These are phyloP conservation scores for Drosophila antonietae DNA, from an alignment of 2,888 invertebrate genomes.

Conservation along the genomic window DNA sequence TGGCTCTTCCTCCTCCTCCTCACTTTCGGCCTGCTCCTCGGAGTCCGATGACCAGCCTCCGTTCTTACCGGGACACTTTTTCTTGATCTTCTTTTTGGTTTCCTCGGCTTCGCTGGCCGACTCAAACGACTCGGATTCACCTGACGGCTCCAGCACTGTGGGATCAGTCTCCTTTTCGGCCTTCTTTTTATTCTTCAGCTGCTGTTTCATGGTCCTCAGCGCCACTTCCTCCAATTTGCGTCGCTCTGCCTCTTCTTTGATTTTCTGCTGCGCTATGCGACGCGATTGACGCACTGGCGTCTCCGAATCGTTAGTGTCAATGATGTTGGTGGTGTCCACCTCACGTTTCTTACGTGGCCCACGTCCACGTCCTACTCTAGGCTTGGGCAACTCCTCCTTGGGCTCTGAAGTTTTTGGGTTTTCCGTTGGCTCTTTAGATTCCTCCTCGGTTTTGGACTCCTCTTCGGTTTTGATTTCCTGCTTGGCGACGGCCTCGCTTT, in stretches of 20 bases:
- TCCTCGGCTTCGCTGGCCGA: slow-evolving; percentile 82
- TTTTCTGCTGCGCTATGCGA: slow-evolving; percentile 94
- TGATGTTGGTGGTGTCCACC: slow-evolving; percentile 83
- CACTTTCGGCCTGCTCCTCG: slow-evolving; percentile 85
- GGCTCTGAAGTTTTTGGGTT: slow-evolving; percentile 31
- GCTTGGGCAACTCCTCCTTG: slow-evolving; percentile 26
- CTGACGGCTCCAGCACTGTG: slow-evolving; percentile 78
- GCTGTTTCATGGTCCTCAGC: slow-evolving; percentile 88
- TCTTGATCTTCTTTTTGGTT: slow-evolving; percentile 83
- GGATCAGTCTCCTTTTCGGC: slow-evolving; percentile 83
- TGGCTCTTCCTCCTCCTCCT: slow-evolving; percentile 85
- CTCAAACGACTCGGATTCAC: slow-evolving; percentile 67
- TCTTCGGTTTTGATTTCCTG: slow-evolving; percentile 12
- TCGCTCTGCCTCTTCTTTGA: slow-evolving; percentile 93
- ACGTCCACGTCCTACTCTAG: slow-evolving; percentile 63
- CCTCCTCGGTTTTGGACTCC: slow-evolving; percentile 6
- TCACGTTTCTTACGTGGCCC: slow-evolving; percentile 80
- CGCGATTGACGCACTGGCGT: slow-evolving; percentile 90
- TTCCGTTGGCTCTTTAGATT: slow-evolving; percentile 9
- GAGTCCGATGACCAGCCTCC: slow-evolving; percentile 84
- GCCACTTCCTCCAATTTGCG: slow-evolving; percentile 91
- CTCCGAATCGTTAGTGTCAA: slow-evolving; percentile 80
- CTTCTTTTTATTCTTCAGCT: slow-evolving; percentile 86
- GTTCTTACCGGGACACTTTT: slow-evolving; percentile 82
- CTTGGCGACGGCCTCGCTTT: slow-evolving; percentile 22